phyloP scores from a whole-genome alignment of 2,797 vertebrate genomes.

The Uromys caudimaculatus region DNA sequence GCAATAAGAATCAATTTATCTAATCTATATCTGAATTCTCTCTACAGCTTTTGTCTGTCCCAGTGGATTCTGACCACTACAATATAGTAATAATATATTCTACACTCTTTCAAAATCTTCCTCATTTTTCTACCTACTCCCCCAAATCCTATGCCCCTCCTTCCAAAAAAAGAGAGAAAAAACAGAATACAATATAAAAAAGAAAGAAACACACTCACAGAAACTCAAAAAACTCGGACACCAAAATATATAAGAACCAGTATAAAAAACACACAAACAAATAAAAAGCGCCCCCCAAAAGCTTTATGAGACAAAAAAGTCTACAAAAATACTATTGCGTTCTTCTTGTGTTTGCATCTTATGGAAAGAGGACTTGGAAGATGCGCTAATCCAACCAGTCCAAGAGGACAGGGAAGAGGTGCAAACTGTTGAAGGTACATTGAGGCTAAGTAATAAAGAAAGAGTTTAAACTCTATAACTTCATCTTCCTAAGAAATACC shows the following conservation, averaged over 20 bases:
- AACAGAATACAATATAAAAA: background rate
- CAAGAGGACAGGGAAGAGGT: background rate
- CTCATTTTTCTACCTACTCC: background rate
- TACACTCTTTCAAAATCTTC: background rate
- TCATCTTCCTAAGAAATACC: background rate
- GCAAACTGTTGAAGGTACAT: background rate
- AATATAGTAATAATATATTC: background rate
- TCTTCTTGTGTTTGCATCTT: background rate
- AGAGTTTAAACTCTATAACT: background rate
- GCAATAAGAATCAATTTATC: background rate
- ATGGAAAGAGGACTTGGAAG: background rate
- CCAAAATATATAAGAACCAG: background rate
- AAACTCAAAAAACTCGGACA: background rate
- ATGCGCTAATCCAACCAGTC: background rate
- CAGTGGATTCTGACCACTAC: background rate
- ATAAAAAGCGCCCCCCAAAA: background rate
- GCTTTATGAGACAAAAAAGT: background rate
- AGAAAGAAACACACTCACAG: background rate
- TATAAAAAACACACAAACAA: background rate
- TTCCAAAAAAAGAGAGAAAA: background rate
- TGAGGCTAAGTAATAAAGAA: background rate
- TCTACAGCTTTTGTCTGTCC: background rate
- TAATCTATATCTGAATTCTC: background rate
- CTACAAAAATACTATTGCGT: background rate
- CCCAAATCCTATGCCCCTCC: background rate